Evolutionary conservation across 2,113 vertebrate species (phyloP).

Genomic region (Lagopus muta): DNA sequence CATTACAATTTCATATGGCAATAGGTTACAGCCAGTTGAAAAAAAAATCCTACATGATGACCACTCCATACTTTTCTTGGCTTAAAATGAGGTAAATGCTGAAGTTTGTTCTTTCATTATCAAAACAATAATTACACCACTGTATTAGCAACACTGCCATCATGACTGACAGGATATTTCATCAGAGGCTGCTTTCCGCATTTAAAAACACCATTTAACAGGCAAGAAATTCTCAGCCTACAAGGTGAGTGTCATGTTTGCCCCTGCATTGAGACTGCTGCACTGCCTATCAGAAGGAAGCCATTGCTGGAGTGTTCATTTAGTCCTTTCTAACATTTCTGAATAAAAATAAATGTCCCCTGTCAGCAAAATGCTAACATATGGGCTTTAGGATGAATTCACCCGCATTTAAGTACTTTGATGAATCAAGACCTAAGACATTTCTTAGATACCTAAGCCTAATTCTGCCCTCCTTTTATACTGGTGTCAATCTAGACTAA

Average conservation of each 20-base stretch:
- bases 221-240: not conserved
- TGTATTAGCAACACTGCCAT: not conserved
- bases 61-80: not conserved
- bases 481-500: constrained; percentile 27
- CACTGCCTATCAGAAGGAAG: not conserved
- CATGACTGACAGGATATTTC: not conserved
- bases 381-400: constrained; percentile 42
- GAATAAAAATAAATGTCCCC: constrained; percentile 24
- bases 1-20: not conserved
- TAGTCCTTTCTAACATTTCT: constrained; percentile 8
- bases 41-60: not conserved
- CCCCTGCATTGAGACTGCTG: not conserved
- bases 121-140: not conserved
- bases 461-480: constrained; percentile 55
- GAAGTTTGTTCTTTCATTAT: not conserved
- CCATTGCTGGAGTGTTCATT: constrained; percentile 2
- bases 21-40: not conserved
- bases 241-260: not conserved
- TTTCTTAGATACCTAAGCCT: constrained; percentile 33
- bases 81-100: not conserved
- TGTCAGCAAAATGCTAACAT: constrained; percentile 57
- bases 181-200: not conserved
- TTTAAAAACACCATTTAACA: not conserved
- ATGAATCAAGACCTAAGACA: constrained; percentile 55
- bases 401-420: not conserved